Evolutionary conservation across 2,888 invertebrate species (phyloP).

Genomic region (Aphodius granarius): DNA sequence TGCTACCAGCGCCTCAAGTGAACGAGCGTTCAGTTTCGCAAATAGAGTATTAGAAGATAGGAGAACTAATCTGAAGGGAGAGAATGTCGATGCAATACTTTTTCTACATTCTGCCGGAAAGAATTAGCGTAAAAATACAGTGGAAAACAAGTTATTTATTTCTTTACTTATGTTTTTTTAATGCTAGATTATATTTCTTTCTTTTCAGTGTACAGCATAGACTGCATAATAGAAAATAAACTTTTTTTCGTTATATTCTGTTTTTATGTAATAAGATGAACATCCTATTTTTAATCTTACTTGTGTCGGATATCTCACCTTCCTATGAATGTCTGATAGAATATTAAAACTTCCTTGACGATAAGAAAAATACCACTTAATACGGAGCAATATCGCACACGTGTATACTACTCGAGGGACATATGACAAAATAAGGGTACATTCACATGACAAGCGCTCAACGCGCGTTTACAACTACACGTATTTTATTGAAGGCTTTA

Average conservation of each 20-base stretch:
- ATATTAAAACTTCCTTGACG: background rate
- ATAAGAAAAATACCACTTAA: too few species aligned
- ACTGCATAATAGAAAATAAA: background rate
- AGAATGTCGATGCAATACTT: background rate
- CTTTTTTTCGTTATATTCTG: background rate
- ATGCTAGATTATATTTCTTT: background rate
- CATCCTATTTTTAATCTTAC: background rate
- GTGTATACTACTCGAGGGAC: too few species aligned
- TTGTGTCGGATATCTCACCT: background rate
- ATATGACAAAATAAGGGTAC: background rate
- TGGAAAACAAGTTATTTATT: background rate
- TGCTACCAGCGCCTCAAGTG: conserved; percentile 1
- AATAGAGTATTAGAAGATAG: conserved; percentile 1
- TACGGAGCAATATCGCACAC: too few species aligned
- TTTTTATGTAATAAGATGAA: background rate
- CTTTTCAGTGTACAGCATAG: background rate
- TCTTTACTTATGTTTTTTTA: background rate
- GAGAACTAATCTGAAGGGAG: background rate
- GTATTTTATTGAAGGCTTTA: background rate
- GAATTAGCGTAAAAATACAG: background rate
- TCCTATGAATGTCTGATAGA: background rate
- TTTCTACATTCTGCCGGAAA: background rate
- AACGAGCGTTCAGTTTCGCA: conserved; percentile 2
- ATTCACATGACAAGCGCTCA: background rate
- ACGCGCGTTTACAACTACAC: background rate